These are phyloP conservation scores for Zeuzera pyrina DNA, from an alignment of 2,888 invertebrate species.

Conservation along the genomic window DNA sequence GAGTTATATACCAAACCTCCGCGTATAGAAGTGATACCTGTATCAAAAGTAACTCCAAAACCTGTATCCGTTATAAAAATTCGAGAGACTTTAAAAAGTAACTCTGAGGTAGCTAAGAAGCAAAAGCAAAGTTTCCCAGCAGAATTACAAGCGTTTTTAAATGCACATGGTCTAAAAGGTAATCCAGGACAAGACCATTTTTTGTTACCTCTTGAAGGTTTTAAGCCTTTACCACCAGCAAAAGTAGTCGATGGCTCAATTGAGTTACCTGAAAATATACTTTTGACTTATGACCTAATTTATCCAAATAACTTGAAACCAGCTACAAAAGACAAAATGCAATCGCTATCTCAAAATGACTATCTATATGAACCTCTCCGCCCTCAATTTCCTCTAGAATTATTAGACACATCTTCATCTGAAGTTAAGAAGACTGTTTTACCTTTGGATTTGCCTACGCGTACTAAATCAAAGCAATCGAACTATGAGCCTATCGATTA, in stretches of 20 bases:
- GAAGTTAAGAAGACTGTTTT: constrained; percentile 40
- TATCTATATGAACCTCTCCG: constrained; percentile 52
- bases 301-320: constrained; percentile 33
- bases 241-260: constrained; percentile 49
- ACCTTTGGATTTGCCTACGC: constrained; percentile 50
- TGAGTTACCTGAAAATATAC: constrained; percentile 57
- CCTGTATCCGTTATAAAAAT: constrained; percentile 27
- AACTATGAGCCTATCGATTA: constrained; percentile 56
- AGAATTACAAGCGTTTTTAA: constrained; percentile 54
- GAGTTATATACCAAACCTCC: constrained; percentile 79
- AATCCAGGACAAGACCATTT: constrained; percentile 52
- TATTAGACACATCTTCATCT: constrained; percentile 56
- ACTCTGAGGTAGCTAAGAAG: constrained; percentile 28
- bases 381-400: constrained; percentile 48
- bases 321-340: constrained; percentile 20
- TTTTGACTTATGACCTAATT: constrained; percentile 54
- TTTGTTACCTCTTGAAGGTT: constrained; percentile 55
- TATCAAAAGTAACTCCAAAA: constrained; percentile 37
- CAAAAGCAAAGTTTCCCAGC: constrained; percentile 40
- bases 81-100: constrained; percentile 30
- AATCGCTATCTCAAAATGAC: constrained; percentile 31
- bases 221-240: constrained; percentile 57
- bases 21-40: constrained; percentile 69
- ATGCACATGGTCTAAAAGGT: constrained; percentile 51
- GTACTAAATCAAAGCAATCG: constrained; percentile 36